Percentiles rank a stretch among this genome's conserved stretches.
These are phyloP conservation scores for Sepioteuthis lessoniana DNA, from an alignment of 2,888 invertebrate genomes.

Conservation along the genomic window DNA sequence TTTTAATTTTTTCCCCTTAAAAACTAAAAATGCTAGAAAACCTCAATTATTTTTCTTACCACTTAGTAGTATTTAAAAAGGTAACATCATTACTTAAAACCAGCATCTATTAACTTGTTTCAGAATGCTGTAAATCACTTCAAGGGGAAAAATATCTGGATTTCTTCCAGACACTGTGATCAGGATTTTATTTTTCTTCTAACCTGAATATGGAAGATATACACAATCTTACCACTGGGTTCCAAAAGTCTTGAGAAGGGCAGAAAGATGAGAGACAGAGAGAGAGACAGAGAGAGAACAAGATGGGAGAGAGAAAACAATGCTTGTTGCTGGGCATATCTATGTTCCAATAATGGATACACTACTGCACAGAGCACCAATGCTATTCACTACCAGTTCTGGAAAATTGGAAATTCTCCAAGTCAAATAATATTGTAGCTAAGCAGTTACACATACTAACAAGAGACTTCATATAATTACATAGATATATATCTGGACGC, in stretches of 20 bases:
- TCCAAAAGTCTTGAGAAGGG: background rate
- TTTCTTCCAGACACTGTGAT: background rate
- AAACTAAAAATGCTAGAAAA: background rate
- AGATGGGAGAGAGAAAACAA: background rate
- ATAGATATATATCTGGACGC: background rate
- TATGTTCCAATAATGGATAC: slow-evolving; percentile 12
- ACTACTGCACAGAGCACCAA: background rate
- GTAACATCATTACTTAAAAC: background rate
- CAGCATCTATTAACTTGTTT: background rate
- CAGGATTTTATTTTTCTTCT: slow-evolving; percentile 23
- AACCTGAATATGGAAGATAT: background rate
- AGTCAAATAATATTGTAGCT: background rate
- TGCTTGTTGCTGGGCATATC: slow-evolving; percentile 10
- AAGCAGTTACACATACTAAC: background rate
- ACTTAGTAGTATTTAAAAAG: background rate
- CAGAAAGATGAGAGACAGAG: background rate
- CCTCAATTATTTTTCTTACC: background rate
- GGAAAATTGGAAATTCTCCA: slow-evolving; percentile 14
- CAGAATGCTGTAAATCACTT: background rate
- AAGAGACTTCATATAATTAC: background rate
- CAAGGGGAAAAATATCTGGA: background rate
- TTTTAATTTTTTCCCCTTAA: background rate
- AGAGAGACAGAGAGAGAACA: no score
- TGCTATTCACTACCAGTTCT: background rate
- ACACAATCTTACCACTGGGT: background rate